Conservation (phyloP, 2,797 vertebrate species). For the Chelidonichthys spinosus region DNA sequence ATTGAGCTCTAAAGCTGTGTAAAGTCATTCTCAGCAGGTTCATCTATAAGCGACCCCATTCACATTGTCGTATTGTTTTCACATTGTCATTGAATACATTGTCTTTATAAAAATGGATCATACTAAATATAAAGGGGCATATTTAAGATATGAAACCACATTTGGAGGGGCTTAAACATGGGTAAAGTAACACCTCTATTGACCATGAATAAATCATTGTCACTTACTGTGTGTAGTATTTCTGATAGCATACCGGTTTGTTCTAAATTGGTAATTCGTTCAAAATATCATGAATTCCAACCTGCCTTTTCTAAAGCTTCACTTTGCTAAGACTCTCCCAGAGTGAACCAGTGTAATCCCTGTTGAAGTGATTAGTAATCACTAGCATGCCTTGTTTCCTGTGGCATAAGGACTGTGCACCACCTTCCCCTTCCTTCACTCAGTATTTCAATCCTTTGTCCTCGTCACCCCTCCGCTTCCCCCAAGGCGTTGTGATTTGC, state of each 20-base stretch:
- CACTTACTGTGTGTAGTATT: background rate
- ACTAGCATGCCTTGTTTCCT: background rate
- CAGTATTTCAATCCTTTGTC: constrained; percentile 39
- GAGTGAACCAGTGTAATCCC: background rate
- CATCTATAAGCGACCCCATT: background rate
- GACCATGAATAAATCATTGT: background rate
- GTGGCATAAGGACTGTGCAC: constrained; percentile 7
- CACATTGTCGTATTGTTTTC: background rate
- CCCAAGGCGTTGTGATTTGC: constrained; percentile 55
- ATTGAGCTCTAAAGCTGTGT: background rate
- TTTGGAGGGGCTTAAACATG: background rate
- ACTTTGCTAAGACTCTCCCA: background rate
- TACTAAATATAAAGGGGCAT: background rate
- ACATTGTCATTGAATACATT: background rate
- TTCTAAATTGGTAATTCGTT: background rate
- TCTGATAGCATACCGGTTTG: background rate
- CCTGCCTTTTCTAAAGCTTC: constrained; percentile 5
- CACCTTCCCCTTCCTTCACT: constrained; percentile 26
- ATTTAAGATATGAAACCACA: background rate
- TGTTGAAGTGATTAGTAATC: constrained; percentile 31
- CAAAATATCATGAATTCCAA: background rate
- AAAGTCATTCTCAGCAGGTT: background rate
- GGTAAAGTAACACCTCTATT: background rate
- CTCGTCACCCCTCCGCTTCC: constrained; percentile 43
- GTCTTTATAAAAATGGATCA: too few species aligned